Evolutionary conservation across 2,113 vertebrate species (phyloP), one percentile per base, ranked within the genome.

Genomic region (Symphodus melops): DNA sequence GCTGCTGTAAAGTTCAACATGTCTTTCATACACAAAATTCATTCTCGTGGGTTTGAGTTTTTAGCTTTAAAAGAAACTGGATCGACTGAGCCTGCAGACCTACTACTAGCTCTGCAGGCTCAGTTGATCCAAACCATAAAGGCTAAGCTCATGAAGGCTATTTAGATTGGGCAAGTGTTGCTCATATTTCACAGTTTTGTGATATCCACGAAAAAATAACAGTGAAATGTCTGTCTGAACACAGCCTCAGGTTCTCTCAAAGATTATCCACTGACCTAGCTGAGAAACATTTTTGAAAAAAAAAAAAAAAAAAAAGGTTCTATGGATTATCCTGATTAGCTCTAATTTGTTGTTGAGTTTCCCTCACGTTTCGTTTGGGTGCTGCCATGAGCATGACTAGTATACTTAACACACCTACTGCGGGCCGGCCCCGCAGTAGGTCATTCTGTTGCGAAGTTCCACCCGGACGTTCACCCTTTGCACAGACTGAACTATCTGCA

Each of bases 171-270:
- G 10, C 36, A 25, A 54, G 17, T 8, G 44, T 56, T 66, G 36
- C 17, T 33, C 72, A 20, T 63, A 10, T 81, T 81, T 72, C 14
- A 28, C n/a, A 13, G 10, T 33, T 68, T 21, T 42, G 16, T 48
- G 23, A 75, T 57, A 61, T 25, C 5, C 28, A 33, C 4, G 28
- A 33, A 19, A 6, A 16, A n/a, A n/a, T n/a, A 48, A 25, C 21
- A 60, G 2, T 25, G 9, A 68, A 11, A 48, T 48, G 1, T 69
- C 2, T 64, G 49, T 58, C 46, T 0, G 1, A 54, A 44, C 44
- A 19, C 19, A 70, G 20, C 21, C 42, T 39, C 28, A n/a, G 12
- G 53, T 14, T 17, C 21, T 56, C 9, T 3, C 14, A 14, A 64
- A 10, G 19, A 64, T 56, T 52, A 44, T 53, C 36, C 25, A 48